Percentiles rank a stretch among this genome's conserved stretches.
phyloP scores from a whole-genome alignment of 2,113 vertebrate species.

The Colius striatus region DNA sequence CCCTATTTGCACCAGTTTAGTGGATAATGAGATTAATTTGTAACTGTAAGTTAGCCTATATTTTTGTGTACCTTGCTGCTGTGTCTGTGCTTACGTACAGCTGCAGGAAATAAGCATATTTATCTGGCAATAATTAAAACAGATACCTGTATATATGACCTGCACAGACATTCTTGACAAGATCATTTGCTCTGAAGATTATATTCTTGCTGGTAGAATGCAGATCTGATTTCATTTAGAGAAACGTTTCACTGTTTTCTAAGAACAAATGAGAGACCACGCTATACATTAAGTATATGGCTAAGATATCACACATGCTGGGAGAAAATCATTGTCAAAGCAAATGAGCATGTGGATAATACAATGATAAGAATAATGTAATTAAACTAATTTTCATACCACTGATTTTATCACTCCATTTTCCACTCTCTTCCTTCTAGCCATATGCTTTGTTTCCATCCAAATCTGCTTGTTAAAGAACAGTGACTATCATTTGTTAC shows the following conservation, averaged over 20 bases:
- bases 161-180: neutral
- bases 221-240: conserved; percentile 30
- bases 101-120: neutral
- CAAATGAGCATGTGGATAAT: conserved; percentile 50
- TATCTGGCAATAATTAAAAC: neutral
- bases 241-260: conserved; percentile 17
- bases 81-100: neutral
- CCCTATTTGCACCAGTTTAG: neutral
- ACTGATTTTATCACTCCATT: conserved; percentile 46
- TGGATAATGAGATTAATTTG: neutral
- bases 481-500: neutral
- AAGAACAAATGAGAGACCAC: neutral
- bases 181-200: neutral
- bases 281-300: neutral
- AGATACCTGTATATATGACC: neutral
- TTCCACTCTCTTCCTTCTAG: conserved; percentile 38
- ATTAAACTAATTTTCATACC: conserved; percentile 49
- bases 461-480: conserved; percentile 20
- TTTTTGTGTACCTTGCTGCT: neutral
- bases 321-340: conserved; percentile 23
- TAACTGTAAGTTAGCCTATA: neutral
- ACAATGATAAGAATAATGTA: conserved; percentile 52
- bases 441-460: conserved; percentile 58
- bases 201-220: neutral
- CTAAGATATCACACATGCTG: neutral